Evolutionary conservation across 2,888 invertebrate genomes (phyloP), one percentile per base, ranked within the genome.

Genomic region (Seira musarum): DNA sequence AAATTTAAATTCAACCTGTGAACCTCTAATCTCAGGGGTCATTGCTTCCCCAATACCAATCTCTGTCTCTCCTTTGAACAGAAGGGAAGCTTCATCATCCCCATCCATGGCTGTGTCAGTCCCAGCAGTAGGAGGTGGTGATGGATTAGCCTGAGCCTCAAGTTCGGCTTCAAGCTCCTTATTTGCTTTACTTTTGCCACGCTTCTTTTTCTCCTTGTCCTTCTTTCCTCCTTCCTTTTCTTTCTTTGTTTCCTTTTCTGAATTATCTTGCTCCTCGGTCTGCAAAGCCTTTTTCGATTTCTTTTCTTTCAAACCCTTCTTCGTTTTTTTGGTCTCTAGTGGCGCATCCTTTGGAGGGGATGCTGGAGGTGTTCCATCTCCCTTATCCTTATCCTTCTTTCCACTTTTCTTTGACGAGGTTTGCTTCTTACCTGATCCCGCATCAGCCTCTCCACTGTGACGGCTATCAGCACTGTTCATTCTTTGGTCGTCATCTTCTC

Each of bases 121-220:
- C 10, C n/a, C n/a, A n/a, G n/a, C 57, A 19, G 15, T 21, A n/a
- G 0, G 21, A 1, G 66, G 46, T n/a, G 57, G 24, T 46, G 25
- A 49, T 5, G 0, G 49, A 5, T 17, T 19, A 17, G n/a, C 13
- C 53, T 3, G 5, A 10, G 10, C 22, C 60, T 22, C 22, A 15
- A 17, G 40, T 71, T 66, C 63, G 10, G 19, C 67, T 57, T 78
- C 13, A 13, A 40, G 40, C 13, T 6, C 40, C 40, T 40, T n/a
- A n/a, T n/a, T n/a, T n/a, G 40, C 40, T n/a, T 64, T 10, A 15
- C 22, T 68, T 68, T 53, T 22, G 25, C 17, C 57, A 1, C 15
- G 1, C 66, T 75, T 75, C 25, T 77, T 71, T 8, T 75, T 74
- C 53, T 35, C 66, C 53, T 74, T n/a, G n/a, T n/a, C n/a, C n/a